Evolutionary conservation across 1,140 invertebrate species (phyloP).

Genomic region (Teleogryllus occipitalis): DNA sequence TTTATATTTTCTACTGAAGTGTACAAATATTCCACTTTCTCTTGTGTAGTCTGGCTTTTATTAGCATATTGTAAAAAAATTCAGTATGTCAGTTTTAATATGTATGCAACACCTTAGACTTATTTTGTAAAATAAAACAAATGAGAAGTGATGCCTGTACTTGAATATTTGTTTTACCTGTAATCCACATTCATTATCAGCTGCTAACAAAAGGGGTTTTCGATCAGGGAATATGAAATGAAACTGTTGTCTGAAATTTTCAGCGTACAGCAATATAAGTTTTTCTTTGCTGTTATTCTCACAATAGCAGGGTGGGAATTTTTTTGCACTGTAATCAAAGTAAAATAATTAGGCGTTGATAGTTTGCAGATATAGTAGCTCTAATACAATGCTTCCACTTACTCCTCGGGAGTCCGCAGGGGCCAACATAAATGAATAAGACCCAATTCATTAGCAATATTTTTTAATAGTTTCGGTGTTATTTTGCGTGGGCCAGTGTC

Average conservation of each 20-base stretch:
- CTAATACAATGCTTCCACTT: too few species aligned
- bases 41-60: not conserved
- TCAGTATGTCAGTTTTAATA: not conserved
- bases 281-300: conserved; percentile 69
- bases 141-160: not conserved
- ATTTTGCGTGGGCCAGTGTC: not conserved
- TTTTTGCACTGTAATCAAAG: conserved; percentile 8
- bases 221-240: conserved; percentile 52
- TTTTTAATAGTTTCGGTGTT: not conserved
- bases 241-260: conserved; percentile 79
- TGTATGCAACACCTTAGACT: not conserved
- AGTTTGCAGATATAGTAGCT: too few species aligned
- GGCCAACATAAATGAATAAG: not conserved
- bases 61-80: not conserved
- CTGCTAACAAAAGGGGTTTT: conserved; percentile 63
- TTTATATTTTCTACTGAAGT: not conserved
- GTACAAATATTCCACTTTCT: not conserved
- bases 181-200: conserved; percentile 71
- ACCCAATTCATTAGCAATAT: not conserved
- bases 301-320: conserved; percentile 62
- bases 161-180: conserved; percentile 41
- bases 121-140: not conserved
- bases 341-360: too few species aligned
- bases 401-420: too few species aligned
- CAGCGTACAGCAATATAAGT: conserved; percentile 60